Conservation (phyloP, 2,113 vertebrate genomes). For the Indri indri region DNA sequence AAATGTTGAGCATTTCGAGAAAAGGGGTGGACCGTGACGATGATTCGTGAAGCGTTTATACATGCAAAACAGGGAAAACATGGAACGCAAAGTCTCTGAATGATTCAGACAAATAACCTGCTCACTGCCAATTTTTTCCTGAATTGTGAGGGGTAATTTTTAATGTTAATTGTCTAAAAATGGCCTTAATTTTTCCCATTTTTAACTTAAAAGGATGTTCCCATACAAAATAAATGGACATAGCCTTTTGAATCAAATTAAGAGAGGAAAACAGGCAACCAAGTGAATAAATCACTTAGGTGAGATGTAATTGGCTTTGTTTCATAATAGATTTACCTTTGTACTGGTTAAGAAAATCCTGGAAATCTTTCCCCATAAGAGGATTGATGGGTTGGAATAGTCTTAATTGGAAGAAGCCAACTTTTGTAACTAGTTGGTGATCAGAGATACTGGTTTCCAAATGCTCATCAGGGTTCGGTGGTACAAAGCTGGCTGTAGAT, state of each 20-base stretch:
- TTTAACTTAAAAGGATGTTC: slow-evolving; percentile 42
- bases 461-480: background rate
- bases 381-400: background rate
- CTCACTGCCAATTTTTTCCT: background rate
- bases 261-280: background rate
- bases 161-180: slow-evolving; percentile 4
- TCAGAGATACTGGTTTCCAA: background rate
- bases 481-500: background rate
- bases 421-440: background rate
- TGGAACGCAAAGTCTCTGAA: slow-evolving; percentile 28
- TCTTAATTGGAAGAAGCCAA: slow-evolving; percentile 21
- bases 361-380: background rate
- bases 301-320: slow-evolving; percentile 36
- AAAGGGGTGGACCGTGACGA: background rate
- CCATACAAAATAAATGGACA: slow-evolving; percentile 10
- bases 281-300: slow-evolving; percentile 11
- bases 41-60: slow-evolving; percentile 42
- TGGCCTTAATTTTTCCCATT: background rate
- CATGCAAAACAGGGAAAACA: slow-evolving; percentile 7
- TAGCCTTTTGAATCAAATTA: slow-evolving; percentile 36
- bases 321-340: slow-evolving; percentile 14
- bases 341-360: slow-evolving; percentile 22
- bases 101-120: background rate
- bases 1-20: background rate
- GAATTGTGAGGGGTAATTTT: background rate